Evolutionary conservation across 1,140 invertebrate species (phyloP).

Genomic region (Zaprionus camerounensis): DNA sequence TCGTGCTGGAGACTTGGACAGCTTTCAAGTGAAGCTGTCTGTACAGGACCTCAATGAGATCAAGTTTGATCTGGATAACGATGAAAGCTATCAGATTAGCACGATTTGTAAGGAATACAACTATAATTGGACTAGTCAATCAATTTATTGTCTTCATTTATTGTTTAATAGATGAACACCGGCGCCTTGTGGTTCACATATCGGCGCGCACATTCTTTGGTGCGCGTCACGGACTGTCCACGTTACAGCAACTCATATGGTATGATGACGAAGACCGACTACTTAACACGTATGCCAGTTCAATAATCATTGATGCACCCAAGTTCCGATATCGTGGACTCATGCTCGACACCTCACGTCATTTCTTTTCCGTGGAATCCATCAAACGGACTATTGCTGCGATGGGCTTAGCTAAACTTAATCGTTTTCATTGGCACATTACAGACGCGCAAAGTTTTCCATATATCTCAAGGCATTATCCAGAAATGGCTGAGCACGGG

Average conservation of each 20-base stretch:
- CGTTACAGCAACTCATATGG: constrained; percentile 92
- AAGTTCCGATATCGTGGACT: constrained; percentile 89
- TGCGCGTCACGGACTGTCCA: constrained; percentile 91
- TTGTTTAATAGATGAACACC: constrained; percentile 77
- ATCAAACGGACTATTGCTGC: constrained; percentile 90
- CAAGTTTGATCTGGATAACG: constrained; percentile 88
- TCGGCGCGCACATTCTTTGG: constrained; percentile 90
- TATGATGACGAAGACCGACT: constrained; percentile 87
- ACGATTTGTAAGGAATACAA: constrained; percentile 84
- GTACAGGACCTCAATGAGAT: constrained; percentile 85
- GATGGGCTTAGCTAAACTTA: constrained; percentile 92
- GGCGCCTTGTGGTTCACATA: constrained; percentile 87
- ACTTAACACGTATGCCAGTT: constrained; percentile 87
- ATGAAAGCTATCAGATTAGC: constrained; percentile 90
- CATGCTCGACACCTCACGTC: constrained; percentile 90
- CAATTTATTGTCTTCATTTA: background rate
- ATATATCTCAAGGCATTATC: constrained; percentile 88
- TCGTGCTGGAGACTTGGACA: constrained; percentile 83
- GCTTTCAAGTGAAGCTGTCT: constrained; percentile 85
- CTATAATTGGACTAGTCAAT: background rate
- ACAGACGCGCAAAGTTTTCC: constrained; percentile 94
- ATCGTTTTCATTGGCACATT: constrained; percentile 94
- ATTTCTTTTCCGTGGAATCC: constrained; percentile 89
- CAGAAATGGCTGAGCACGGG: constrained; percentile 90
- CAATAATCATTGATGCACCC: constrained; percentile 86